Evolutionary conservation across 1,140 invertebrate species (phyloP).

Genomic region (Bombyx mandarina): DNA sequence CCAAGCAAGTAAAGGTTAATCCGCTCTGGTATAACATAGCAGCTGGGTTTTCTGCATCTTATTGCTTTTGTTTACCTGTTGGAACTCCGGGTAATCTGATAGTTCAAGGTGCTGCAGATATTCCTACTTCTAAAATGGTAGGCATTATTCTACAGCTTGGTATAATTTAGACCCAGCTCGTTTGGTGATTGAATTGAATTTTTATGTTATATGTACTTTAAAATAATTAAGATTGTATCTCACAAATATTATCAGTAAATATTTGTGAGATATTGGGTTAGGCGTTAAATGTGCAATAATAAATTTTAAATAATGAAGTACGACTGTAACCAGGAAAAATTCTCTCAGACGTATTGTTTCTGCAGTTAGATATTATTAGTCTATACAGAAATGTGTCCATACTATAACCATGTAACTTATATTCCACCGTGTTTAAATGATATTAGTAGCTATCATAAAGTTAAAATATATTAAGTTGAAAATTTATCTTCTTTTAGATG

Average conservation of each 20-base stretch:
- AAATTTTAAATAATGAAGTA: background rate
- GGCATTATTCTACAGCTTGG: conserved; percentile 4
- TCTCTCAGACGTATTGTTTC: background rate
- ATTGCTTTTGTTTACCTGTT: conserved; percentile 79
- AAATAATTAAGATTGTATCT: too few species aligned
- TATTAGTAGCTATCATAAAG: background rate
- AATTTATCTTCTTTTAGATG: conserved; percentile 34
- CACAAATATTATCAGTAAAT: too few species aligned
- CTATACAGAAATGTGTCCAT: too few species aligned
- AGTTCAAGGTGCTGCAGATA: conserved; percentile 82
- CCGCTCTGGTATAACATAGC: conserved; percentile 88
- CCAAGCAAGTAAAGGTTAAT: conserved; percentile 75
- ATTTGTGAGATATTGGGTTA: too few species aligned
- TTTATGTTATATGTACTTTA: too few species aligned
- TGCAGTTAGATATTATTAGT: background rate
- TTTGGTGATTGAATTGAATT: background rate
- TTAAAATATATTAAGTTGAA: background rate
- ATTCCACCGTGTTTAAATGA: too few species aligned
- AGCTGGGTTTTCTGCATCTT: conserved; percentile 81
- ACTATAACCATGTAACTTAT: too few species aligned
- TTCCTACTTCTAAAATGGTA: conserved; percentile 80
- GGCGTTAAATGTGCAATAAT: too few species aligned
- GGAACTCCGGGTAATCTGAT: conserved; percentile 91
- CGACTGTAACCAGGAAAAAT: background rate
- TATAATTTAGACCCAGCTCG: too few species aligned